phyloP scores from a whole-genome alignment of 2,888 invertebrate genomes.

The Morpho deidamia region DNA sequence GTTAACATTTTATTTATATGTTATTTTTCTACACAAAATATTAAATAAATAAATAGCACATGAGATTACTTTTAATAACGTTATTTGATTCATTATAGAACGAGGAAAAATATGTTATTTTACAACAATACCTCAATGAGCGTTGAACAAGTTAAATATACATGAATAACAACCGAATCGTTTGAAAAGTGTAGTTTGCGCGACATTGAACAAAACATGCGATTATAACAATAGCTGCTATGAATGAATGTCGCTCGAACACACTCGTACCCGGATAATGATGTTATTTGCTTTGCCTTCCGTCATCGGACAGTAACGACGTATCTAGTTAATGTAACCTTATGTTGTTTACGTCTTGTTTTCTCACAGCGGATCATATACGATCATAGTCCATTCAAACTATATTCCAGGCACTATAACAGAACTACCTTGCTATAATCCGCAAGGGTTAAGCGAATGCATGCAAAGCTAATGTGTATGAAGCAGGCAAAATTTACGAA shows the following conservation, averaged over 20 bases:
- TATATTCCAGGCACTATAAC: too few relatives aligned
- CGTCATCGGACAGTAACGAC: conserved; percentile 47
- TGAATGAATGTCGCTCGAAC: conserved; percentile 55
- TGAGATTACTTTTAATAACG: not conserved
- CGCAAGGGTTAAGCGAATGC: too few relatives aligned
- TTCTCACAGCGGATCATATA: not conserved
- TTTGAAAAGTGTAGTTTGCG: conserved; percentile 41
- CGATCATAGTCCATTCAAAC: too few relatives aligned
- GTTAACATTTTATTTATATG: too few relatives aligned
- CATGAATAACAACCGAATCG: conserved; percentile 29
- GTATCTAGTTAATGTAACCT: conserved; percentile 27
- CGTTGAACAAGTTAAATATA: conserved; percentile 12
- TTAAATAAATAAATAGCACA: not conserved
- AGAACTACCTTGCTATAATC: too few relatives aligned
- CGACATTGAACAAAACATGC: conserved; percentile 65
- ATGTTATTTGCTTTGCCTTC: conserved; percentile 66
- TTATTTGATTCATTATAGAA: not conserved
- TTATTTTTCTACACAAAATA: too few relatives aligned
- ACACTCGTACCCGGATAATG: conserved; percentile 57
- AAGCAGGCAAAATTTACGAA: too few relatives aligned
- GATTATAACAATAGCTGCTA: conserved; percentile 58
- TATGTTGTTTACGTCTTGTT: conserved; percentile 22
- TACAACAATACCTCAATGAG: not conserved
- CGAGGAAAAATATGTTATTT: not conserved
- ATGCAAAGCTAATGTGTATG: too few relatives aligned